phyloP scores from a whole-genome alignment of 1,140 invertebrate genomes.

The Trachelipus rathkii region DNA sequence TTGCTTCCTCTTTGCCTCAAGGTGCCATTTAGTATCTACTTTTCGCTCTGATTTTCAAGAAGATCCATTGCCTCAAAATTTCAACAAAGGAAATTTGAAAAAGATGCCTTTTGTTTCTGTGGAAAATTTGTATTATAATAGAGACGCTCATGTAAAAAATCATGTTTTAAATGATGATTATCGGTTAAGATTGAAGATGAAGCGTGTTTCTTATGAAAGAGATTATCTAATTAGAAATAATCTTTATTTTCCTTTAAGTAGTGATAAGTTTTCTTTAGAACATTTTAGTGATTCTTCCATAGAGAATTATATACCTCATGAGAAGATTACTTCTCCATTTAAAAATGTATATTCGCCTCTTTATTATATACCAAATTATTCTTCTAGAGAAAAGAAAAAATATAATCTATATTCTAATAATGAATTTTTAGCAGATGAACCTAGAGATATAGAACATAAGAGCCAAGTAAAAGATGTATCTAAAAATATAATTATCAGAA shows the following conservation, averaged over 20 bases:
- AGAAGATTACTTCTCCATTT: no score
- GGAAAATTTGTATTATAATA: not conserved
- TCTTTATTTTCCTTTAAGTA: not conserved
- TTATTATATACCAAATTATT: no score
- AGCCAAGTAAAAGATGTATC: not conserved
- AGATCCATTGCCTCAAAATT: not conserved
- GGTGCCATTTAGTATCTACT: not conserved
- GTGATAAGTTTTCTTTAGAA: not conserved
- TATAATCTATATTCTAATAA: not conserved
- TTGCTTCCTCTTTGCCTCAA: not conserved
- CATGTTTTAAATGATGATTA: not conserved
- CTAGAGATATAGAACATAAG: not conserved
- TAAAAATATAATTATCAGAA: not conserved
- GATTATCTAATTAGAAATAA: not conserved
- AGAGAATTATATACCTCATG: no score
- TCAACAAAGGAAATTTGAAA: not conserved
- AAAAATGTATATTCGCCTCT: no score
- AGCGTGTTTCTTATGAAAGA: no score
- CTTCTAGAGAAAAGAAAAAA: no score
- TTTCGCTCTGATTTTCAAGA: not conserved
- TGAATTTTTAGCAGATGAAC: not conserved
- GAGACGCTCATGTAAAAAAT: not conserved
- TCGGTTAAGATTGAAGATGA: no score
- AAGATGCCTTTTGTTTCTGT: not conserved
- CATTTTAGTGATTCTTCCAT: no score